Evolutionary conservation across 2,113 vertebrate species (phyloP).

Genomic region (Rana temporaria): DNA sequence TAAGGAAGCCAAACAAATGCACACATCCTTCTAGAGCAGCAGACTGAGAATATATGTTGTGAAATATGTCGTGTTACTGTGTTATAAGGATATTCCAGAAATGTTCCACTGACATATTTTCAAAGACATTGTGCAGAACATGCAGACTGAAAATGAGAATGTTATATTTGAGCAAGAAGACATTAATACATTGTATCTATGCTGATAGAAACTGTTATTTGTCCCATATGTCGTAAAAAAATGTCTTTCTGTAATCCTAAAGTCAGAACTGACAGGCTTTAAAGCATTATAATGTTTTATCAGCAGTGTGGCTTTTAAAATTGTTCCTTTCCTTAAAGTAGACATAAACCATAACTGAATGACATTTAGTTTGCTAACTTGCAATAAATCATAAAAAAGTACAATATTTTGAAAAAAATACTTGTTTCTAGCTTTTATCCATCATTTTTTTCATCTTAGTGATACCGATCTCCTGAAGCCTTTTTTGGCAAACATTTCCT

Average conservation of each 20-base stretch:
- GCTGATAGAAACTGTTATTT: neutral
- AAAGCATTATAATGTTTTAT: neutral
- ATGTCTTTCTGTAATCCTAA: neutral
- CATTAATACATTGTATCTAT: neutral
- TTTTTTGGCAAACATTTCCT: no score
- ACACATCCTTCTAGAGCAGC: constrained; percentile 40
- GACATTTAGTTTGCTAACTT: no score
- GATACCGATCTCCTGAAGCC: no score
- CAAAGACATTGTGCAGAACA: constrained; percentile 30
- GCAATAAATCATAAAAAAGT: no score
- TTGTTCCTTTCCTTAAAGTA: no score
- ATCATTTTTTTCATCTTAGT: no score
- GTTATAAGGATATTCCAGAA: constrained; percentile 41
- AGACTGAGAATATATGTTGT: constrained; percentile 10
- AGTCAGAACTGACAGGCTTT: neutral
- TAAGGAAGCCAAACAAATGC: constrained; percentile 22
- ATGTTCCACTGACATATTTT: constrained; percentile 40
- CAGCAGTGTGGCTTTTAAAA: neutral
- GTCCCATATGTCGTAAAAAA: neutral
- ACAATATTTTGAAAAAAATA: no score
- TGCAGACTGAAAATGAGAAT: neutral
- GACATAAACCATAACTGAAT: no score
- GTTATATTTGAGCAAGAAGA: neutral
- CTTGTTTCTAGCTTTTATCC: no score
- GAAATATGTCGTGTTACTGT: constrained; percentile 17